A percentile compares a stretch with the other conserved stretches of the same genome.
Conservation (phyloP, 2,113 vertebrate genomes). For the Xiphias gladius region DNA sequence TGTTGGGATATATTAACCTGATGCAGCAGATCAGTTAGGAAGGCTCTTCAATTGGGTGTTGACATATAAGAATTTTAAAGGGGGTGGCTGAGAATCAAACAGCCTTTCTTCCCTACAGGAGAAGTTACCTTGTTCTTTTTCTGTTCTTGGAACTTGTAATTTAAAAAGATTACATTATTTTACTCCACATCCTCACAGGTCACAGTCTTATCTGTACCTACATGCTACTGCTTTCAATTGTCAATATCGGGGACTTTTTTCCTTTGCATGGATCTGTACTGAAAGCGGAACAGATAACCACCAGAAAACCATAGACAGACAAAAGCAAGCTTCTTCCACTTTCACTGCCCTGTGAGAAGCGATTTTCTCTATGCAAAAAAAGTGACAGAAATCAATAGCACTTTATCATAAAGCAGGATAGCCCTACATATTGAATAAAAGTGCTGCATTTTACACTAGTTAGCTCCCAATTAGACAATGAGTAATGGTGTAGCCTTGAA, state of each 20-base stretch:
- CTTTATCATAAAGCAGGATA: slow-evolving; percentile 7
- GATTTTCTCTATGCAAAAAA: slow-evolving; percentile 1
- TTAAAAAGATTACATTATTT: slow-evolving; percentile 7
- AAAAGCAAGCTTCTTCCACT: background rate
- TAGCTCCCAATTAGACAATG: slow-evolving; percentile 46
- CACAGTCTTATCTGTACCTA: background rate
- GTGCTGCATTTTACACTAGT: background rate
- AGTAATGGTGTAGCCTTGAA: slow-evolving; percentile 58
- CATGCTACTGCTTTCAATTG: background rate
- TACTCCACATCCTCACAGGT: slow-evolving; percentile 3
- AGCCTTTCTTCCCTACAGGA: background rate
- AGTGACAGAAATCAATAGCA: slow-evolving; percentile 4
- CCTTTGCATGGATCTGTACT: background rate
- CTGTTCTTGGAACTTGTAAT: background rate
- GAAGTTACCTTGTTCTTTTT: background rate
- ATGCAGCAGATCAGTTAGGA: slow-evolving; percentile 59
- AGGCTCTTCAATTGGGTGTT: slow-evolving; percentile 19
- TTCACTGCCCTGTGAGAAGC: background rate
- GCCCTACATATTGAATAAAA: background rate
- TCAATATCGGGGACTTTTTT: background rate
- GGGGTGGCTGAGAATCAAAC: slow-evolving; percentile 3
- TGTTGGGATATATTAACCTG: slow-evolving; percentile 62
- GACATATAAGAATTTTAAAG: slow-evolving; percentile 42
- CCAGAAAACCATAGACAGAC: background rate
- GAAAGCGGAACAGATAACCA: slow-evolving; percentile 5